Evolutionary conservation across 2,113 vertebrate genomes (phyloP).

Genomic region (Coryphaenoides rupestris): DNA sequence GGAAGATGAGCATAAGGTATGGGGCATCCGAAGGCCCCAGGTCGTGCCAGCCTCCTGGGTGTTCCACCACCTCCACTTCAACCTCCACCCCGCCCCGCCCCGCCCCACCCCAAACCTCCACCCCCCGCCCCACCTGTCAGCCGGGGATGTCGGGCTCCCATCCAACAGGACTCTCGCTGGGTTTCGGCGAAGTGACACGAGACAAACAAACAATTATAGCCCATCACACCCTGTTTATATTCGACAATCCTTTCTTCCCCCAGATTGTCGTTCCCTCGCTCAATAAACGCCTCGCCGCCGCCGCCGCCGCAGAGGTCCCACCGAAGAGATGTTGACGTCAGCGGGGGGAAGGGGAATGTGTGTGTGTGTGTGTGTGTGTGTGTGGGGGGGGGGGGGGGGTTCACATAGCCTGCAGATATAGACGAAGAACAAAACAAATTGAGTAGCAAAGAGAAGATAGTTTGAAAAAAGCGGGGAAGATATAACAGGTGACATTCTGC

Average conservation of each 20-base stretch:
- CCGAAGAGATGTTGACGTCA: slow-evolving; percentile 67
- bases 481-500: slow-evolving; percentile 83
- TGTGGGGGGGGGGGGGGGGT: slow-evolving; percentile 41
- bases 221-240: slow-evolving; percentile 84
- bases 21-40: slow-evolving; percentile 73
- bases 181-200: slow-evolving; percentile 80
- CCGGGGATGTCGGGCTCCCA: slow-evolving; percentile 82
- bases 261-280: slow-evolving; percentile 72
- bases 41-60: slow-evolving; percentile 74
- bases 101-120: slow-evolving; percentile 61
- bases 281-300: slow-evolving; percentile 73
- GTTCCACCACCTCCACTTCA: slow-evolving; percentile 61
- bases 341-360: not conserved
- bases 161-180: slow-evolving; percentile 82
- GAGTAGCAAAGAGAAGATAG: slow-evolving; percentile 11
- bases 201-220: slow-evolving; percentile 92
- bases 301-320: slow-evolving; percentile 77
- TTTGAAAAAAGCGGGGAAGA: not conserved
- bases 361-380: no score
- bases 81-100: slow-evolving; percentile 75
- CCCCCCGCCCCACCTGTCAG: slow-evolving; percentile 90
- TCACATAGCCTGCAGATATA: slow-evolving; percentile 76
- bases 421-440: slow-evolving; percentile 6
- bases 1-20: slow-evolving; percentile 48
- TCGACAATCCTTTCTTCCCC: slow-evolving; percentile 73